Base-by-base conservation (phyloP, 1,140 invertebrate genomes). In the Cydia amplana region DNA sequence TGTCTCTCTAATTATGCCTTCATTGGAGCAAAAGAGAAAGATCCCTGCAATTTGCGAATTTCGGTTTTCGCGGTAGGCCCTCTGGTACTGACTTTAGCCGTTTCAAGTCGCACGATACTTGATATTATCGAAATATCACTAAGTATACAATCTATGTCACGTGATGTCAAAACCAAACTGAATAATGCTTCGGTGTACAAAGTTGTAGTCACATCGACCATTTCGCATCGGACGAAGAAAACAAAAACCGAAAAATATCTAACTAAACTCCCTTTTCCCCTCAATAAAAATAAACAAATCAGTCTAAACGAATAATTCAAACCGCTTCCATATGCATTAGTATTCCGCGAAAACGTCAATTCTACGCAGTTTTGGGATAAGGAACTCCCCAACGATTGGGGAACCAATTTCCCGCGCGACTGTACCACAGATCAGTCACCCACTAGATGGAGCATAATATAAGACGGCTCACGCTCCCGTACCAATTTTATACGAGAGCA, bases 391-490 rank as follows among this genome's bases (percentile, higher is more conserved):
- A 70, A 70, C 65, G 65, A 36, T 70, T 70, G 76, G 77, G 74
- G 80, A 82, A 84, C 84, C 81, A 83, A 82, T 85, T 83, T 78
- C 78, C 78, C 83, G 76, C 78, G 75, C 79, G 80, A 82, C 46
- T 77, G 80, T 89, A 87, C 7, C 55, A 60, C 9, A 60, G 55
- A 60, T 23, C 18, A 60, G 20, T 12, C n/a, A 23, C 20, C n/a
- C 55, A 12, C 7, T 60, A 60, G 18, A 60, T 60, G 7, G 10
- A 60, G 4, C 9, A 9, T 60, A 60, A 5, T 32, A n/a, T n/a
- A 28, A 28, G 28, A 28, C 28, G 28, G 4, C 3, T 25, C 25
- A 1, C 1, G 4, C 28, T 28, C 28, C 28, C 28, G 28, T 28
- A 28, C 28, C 28, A 28, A 28, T 28, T 28, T 28, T 4, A 4